phyloP scores from a whole-genome alignment of 2,888 invertebrate species.

The Synergus gifuensis region DNA sequence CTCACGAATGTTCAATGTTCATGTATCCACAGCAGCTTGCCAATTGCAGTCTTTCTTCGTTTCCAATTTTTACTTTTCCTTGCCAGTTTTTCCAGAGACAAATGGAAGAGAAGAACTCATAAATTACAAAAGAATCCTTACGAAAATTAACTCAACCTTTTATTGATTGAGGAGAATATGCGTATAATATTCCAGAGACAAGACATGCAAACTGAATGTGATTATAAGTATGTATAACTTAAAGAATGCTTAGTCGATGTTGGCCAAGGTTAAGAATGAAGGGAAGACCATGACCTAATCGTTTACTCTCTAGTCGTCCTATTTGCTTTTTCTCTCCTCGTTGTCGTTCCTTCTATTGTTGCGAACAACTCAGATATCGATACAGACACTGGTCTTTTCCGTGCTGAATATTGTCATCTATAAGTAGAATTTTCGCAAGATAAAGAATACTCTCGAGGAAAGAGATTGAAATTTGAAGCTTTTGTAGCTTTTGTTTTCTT shows the following conservation, averaged over 20 bases:
- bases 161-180: not conserved
- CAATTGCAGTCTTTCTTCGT: constrained; percentile 16
- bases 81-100: not conserved
- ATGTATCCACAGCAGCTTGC: constrained; percentile 33
- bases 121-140: not conserved
- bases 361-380: constrained; percentile 11
- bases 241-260: constrained; percentile 27
- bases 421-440: not conserved
- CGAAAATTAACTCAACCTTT: no score
- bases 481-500: not conserved
- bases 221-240: constrained; percentile 2
- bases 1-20: not conserved
- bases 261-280: constrained; percentile 30
- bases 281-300: constrained; percentile 44
- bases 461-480: not conserved
- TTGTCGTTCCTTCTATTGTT: constrained; percentile 17
- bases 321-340: constrained; percentile 25
- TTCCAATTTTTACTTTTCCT: constrained; percentile 14
- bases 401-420: not conserved
- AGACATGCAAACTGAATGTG: constrained; percentile 9
- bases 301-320: constrained; percentile 24
- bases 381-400: constrained; percentile 13
- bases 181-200: not conserved
- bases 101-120: not conserved
- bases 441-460: not conserved